A percentile compares a stretch with the other conserved stretches of the same genome.
phyloP scores from a whole-genome alignment of 2,113 vertebrate genomes.

The Pardalotus punctatus region DNA sequence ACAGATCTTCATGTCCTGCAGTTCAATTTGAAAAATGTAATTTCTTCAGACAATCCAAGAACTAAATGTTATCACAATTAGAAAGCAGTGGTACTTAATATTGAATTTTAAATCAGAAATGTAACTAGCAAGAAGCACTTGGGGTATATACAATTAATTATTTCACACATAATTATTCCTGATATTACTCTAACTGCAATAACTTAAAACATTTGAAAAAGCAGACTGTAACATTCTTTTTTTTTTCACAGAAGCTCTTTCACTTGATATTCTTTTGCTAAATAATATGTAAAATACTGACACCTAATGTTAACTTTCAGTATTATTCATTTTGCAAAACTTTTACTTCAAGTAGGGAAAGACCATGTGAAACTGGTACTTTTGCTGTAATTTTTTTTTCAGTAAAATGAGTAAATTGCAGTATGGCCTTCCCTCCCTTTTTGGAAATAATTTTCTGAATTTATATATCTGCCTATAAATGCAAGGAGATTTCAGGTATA shows the following conservation, averaged over 20 bases:
- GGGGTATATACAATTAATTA: slow-evolving; percentile 16
- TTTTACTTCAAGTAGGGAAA: background rate
- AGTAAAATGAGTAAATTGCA: background rate
- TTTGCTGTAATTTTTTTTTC: background rate
- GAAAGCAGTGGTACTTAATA: background rate
- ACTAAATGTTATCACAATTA: background rate
- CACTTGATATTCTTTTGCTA: slow-evolving; percentile 21
- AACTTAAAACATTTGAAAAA: slow-evolving; percentile 34
- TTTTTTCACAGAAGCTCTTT: background rate
- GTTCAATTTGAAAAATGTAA: slow-evolving; percentile 4
- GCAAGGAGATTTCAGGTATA: background rate
- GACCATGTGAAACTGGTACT: background rate
- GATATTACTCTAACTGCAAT: background rate
- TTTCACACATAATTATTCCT: slow-evolving; percentile 6
- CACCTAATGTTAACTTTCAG: slow-evolving; percentile 78
- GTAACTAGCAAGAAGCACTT: background rate
- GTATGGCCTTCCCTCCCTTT: background rate
- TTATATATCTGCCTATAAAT: background rate
- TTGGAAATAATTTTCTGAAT: background rate
- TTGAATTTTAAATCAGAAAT: slow-evolving; percentile 40
- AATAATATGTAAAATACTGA: slow-evolving; percentile 81
- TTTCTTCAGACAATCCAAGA: slow-evolving; percentile 29
- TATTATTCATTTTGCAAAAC: slow-evolving; percentile 63
- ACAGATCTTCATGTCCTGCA: background rate
- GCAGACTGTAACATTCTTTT: background rate